These are phyloP conservation scores for Oeneis ivallda DNA, from an alignment of 2,888 invertebrate species.

Conservation along the genomic window DNA sequence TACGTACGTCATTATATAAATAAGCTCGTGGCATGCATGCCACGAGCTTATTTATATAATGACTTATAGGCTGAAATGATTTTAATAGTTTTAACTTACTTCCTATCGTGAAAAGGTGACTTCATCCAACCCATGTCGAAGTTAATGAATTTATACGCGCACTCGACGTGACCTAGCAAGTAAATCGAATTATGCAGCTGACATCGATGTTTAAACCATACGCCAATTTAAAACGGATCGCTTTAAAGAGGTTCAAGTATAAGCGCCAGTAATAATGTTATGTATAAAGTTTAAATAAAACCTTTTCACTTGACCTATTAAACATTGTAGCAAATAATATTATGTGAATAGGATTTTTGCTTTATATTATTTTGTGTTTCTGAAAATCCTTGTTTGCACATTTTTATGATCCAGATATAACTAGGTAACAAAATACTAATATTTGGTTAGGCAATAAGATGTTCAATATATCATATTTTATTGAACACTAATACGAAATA, in stretches of 20 bases:
- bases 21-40: no score
- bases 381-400: no score
- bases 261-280: neutral
- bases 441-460: no score
- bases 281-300: neutral
- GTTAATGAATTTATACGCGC: conserved; percentile 27
- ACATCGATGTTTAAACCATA: conserved; percentile 27
- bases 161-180: conserved; percentile 16
- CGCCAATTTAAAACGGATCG: conserved; percentile 21
- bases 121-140: conserved; percentile 10
- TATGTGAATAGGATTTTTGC: neutral
- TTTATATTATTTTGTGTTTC: neutral
- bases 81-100: neutral
- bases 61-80: neutral
- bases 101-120: neutral
- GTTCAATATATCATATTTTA: no score
- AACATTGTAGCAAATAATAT: neutral
- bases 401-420: no score
- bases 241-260: conserved; percentile 1
- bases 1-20: no score
- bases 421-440: no score
- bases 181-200: conserved; percentile 32
- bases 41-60: no score
- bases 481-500: no score
- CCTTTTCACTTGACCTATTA: neutral